Evolutionary conservation across 2,113 vertebrate species (phyloP).

Genomic region (Cynocephalus volans): DNA sequence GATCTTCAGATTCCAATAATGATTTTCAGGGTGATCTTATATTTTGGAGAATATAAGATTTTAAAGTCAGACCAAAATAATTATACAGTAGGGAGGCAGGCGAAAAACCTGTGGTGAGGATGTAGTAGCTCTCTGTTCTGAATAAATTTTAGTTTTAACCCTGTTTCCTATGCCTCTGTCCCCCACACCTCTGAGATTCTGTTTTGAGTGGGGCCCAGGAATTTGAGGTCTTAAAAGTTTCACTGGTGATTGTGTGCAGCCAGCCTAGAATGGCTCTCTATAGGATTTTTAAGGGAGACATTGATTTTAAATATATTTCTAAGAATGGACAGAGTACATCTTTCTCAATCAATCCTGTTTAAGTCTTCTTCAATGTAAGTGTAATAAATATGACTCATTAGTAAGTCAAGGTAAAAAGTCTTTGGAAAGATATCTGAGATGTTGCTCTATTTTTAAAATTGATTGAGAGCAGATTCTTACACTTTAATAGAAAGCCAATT

Average conservation of each 20-base stretch:
- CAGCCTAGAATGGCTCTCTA: background rate
- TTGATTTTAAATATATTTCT: conserved; percentile 38
- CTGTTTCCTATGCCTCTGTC: background rate
- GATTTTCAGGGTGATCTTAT: background rate
- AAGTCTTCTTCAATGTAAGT: background rate
- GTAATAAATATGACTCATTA: background rate
- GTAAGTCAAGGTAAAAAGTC: background rate
- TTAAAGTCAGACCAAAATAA: background rate
- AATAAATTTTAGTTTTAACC: conserved; percentile 19
- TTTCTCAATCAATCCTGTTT: conserved; percentile 2
- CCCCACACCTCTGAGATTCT: background rate
- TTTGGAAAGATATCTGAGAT: background rate
- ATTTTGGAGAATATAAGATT: background rate
- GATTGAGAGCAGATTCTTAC: background rate
- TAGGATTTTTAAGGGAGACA: background rate
- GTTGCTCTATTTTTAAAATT: background rate
- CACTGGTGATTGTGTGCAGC: background rate
- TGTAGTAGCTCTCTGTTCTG: background rate
- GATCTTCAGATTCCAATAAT: background rate
- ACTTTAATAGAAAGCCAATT: background rate
- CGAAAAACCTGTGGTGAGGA: background rate
- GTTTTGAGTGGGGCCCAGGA: background rate
- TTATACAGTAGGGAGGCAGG: background rate
- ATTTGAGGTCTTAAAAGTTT: background rate
- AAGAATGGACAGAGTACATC: background rate